Evolutionary conservation across 1,140 invertebrate genomes (phyloP).

Genomic region (Hetaerina americana): DNA sequence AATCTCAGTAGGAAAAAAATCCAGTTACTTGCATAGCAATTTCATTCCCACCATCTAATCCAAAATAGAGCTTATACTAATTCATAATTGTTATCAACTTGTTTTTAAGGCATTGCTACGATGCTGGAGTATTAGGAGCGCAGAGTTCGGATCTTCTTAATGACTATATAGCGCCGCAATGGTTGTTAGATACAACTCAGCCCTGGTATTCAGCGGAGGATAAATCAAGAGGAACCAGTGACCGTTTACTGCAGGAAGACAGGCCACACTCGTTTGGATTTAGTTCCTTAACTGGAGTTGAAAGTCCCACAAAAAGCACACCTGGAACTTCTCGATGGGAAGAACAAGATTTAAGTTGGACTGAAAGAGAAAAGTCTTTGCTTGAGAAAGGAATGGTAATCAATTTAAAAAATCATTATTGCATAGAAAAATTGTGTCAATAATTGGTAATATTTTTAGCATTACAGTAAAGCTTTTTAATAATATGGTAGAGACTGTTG

Average conservation of each 20-base stretch:
- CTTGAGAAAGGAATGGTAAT: constrained; percentile 43
- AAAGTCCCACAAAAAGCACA: constrained; percentile 17
- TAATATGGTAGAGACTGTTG: too few species aligned
- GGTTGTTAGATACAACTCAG: constrained; percentile 44
- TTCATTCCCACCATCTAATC: constrained; percentile 5
- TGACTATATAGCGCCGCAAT: constrained; percentile 49
- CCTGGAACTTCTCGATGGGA: constrained; percentile 18
- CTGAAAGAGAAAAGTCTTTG: constrained; percentile 38
- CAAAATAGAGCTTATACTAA: neutral
- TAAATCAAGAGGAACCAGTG: constrained; percentile 17
- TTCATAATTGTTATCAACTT: constrained; percentile 11
- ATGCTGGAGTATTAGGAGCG: constrained; percentile 32
- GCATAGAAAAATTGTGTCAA: too few species aligned
- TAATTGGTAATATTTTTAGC: too few species aligned
- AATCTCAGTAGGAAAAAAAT: neutral
- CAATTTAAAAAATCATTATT: neutral
- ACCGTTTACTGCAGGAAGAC: constrained; percentile 19
- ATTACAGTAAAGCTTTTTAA: too few species aligned
- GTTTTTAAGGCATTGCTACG: constrained; percentile 23
- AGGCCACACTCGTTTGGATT: constrained; percentile 31
- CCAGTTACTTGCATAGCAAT: neutral
- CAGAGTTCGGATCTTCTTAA: constrained; percentile 38
- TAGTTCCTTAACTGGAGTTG: constrained; percentile 11
- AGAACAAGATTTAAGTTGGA: constrained; percentile 31
- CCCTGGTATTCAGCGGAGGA: constrained; percentile 28